phyloP scores from a whole-genome alignment of 2,888 invertebrate species.

The Erpobdella octoculata region DNA sequence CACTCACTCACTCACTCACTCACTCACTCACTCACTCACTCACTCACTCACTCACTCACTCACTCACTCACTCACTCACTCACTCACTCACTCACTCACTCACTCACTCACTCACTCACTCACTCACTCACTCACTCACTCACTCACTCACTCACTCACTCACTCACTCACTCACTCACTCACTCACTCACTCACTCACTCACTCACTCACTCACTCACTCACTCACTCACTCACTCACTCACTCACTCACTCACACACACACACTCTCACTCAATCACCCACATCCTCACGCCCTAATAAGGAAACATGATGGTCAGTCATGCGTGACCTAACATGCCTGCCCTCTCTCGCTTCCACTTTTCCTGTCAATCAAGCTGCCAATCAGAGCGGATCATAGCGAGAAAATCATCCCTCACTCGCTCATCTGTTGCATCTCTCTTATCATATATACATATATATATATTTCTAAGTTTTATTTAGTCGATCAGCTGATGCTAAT shows the following conservation, averaged over 20 bases:
- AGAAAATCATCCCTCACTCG: neutral
- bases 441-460: too few relatives aligned
- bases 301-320: slow-evolving; percentile 10
- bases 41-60: neutral
- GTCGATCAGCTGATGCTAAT: too few relatives aligned
- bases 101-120: neutral
- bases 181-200: neutral
- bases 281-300: neutral
- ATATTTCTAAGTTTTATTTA: too few relatives aligned
- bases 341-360: slow-evolving; percentile 9
- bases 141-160: neutral
- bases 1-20: neutral
- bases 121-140: neutral
- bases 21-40: neutral
- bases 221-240: neutral
- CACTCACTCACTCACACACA: slow-evolving; percentile 1
- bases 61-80: neutral
- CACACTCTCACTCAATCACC: too few relatives aligned
- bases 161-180: neutral
- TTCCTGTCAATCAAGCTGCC: slow-evolving; percentile 10
- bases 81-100: slow-evolving; percentile 4
- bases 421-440: slow-evolving; percentile 10
- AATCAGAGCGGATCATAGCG: neutral
- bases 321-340: slow-evolving; percentile 10
- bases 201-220: neutral